Base-by-base conservation (phyloP, 2,797 vertebrate genomes). In the Aphelocoma californica region DNA sequence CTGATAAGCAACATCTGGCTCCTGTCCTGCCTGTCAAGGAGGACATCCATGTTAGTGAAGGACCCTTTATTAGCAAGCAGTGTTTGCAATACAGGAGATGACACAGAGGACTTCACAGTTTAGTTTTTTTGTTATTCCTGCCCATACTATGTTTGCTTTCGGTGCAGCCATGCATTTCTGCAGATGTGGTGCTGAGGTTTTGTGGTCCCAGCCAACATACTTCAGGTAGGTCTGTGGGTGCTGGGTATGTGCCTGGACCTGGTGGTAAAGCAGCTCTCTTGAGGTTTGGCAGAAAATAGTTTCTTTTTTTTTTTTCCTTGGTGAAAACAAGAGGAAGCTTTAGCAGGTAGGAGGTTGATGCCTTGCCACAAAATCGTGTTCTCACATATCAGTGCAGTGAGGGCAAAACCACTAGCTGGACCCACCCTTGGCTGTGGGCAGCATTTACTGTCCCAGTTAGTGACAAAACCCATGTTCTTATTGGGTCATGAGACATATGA, bases 271-370 rank as follows among this genome's bases (percentile, higher is more conserved):
- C 86, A 90, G 50, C 69, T 87, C 85, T 77, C 83, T 57, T 82
- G 91, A 86, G 88, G 67, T 90, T 87, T 96, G 80, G 77, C 80
- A 90, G 80, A 88, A 92, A 94, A 86, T 16, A 75, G 66, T 24
- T 75, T 91, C 0, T 54, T 65, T 36, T 73, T 80, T 28, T 28
- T 20, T 36, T 12, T 34, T 32, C 32, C 34, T 67, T 72, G 73
- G 19, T 89, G 60, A 80, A 88, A 93, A 66, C 75, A 83, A 86
- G 84, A 94, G 91, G 91, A 94, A 82, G 77, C 64, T 86, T 71
- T 72, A 95, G 82, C 96, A 95, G 91, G 80, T 96, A 77, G 73
- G 48, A 92, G 83, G 74, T 61, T 79, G 78, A 47, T 77, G 50
- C 71, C 32, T 92, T 57, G 48, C 93, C 71, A 65, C 90, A 85